A percentile compares a stretch with the other conserved stretches of the same genome.
Evolutionary conservation across 2,888 invertebrate species (phyloP).

Genomic region (Norana najaformis): DNA sequence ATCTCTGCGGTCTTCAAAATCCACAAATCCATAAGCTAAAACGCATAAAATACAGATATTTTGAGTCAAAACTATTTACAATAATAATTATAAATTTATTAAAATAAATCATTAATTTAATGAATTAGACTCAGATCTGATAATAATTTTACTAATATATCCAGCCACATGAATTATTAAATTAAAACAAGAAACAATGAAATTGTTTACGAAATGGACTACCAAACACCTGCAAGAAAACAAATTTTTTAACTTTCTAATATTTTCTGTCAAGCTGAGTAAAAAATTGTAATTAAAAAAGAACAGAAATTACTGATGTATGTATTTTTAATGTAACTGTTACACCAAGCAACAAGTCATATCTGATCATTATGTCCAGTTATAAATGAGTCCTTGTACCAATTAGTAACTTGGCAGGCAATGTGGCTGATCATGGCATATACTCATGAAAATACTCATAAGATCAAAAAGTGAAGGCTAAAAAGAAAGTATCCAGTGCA

Average conservation of each 20-base stretch:
- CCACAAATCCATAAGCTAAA: slow-evolving; percentile 16
- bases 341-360: not conserved
- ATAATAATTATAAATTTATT: not conserved
- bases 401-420: not conserved
- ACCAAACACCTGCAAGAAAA: not conserved
- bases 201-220: not conserved
- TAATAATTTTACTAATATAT: not conserved
- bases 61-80: not conserved
- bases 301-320: not conserved
- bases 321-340: not conserved
- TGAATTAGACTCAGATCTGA: too few species aligned
- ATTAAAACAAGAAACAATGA: not conserved
- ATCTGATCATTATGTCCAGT: not conserved
- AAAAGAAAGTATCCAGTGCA: not conserved
- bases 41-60: not conserved
- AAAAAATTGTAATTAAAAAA: not conserved
- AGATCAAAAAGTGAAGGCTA: not conserved
- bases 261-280: not conserved
- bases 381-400: not conserved
- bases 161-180: not conserved
- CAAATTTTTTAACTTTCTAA: too few species aligned
- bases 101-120: too few species aligned
- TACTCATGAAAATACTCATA: not conserved
- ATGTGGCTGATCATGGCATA: not conserved
- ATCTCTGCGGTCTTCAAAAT: slow-evolving; percentile 25